Percentiles rank a stretch among this genome's conserved stretches.
phyloP scores from a whole-genome alignment of 2,113 vertebrate species.

The Cyprinodon tularosa region DNA sequence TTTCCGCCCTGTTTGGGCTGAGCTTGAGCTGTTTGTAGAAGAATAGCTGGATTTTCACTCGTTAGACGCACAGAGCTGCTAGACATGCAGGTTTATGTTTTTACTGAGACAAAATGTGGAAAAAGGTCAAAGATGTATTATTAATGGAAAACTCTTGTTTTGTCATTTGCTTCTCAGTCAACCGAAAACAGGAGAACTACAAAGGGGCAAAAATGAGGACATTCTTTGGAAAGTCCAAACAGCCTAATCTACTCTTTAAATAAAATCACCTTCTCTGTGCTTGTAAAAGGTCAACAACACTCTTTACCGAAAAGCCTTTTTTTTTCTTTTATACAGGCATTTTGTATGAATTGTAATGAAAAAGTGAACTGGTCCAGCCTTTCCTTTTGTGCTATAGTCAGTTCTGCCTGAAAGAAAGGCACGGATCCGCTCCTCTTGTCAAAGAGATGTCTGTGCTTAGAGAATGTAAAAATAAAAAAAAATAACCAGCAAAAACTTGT shows the following conservation, averaged over 20 bases:
- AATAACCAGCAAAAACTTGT: conserved; percentile 16
- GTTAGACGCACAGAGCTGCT: too few relatives aligned
- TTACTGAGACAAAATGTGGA: background rate
- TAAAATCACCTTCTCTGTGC: background rate
- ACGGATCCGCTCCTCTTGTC: conserved; percentile 40
- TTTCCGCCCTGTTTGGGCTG: background rate
- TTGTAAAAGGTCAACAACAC: background rate
- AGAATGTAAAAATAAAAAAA: background rate
- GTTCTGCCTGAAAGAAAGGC: conserved; percentile 54
- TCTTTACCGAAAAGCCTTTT: background rate
- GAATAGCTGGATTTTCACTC: too few relatives aligned
- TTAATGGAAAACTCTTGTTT: background rate
- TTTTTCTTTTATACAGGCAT: background rate
- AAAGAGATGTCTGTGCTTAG: conserved; percentile 25
- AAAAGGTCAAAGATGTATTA: background rate
- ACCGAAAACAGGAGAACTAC: background rate
- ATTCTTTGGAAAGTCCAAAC: background rate
- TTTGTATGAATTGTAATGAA: background rate
- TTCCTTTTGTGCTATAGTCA: conserved; percentile 44
- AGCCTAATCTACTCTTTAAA: background rate
- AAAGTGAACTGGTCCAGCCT: background rate
- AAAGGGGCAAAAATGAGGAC: background rate
- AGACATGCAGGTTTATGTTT: background rate
- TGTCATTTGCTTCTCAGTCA: background rate
- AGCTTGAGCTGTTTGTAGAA: too few relatives aligned